A percentile compares a stretch with the other conserved stretches of the same genome.
Evolutionary conservation across 2,113 vertebrate species (phyloP).

Genomic region (Chaetodon auriga): DNA sequence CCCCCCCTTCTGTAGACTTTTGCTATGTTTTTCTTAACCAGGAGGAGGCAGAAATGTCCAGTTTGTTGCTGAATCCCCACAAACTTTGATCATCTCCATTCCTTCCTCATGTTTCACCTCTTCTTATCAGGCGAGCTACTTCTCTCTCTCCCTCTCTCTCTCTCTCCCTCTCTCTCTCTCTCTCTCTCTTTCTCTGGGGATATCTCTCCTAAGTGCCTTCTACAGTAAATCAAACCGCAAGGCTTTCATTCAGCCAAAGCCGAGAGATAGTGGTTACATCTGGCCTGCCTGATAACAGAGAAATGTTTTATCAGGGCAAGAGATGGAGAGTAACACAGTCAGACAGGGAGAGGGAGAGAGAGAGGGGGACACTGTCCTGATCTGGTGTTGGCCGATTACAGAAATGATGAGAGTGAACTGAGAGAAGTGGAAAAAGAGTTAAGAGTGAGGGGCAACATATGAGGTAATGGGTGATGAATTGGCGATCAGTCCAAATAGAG

Average conservation of each 20-base stretch:
- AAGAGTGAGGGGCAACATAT: neutral
- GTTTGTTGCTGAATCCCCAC: constrained; percentile 4
- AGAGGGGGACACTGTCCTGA: neutral
- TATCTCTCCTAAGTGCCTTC: constrained; percentile 79
- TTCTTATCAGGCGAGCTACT: constrained; percentile 38
- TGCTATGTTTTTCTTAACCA: constrained; percentile 46
- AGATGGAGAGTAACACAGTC: constrained; percentile 11
- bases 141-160: neutral
- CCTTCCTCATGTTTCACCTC: constrained; percentile 58
- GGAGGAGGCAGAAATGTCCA: constrained; percentile 65
- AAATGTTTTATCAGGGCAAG: constrained; percentile 49
- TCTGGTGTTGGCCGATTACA: constrained; percentile 36
- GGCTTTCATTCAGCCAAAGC: constrained; percentile 74
- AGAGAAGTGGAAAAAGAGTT: constrained; percentile 13
- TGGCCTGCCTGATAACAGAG: constrained; percentile 34
- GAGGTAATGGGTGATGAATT: constrained; percentile 50
- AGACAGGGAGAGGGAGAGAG: constrained; percentile 3
- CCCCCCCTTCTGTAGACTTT: neutral
- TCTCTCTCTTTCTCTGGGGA: constrained; percentile 67
- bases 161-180: constrained; percentile 20
- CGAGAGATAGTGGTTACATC: constrained; percentile 69
- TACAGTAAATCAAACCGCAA: constrained; percentile 84
- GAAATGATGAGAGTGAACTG: constrained; percentile 32
- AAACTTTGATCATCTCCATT: constrained; percentile 27
- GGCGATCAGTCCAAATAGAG: constrained; percentile 36